Evolutionary conservation across 23 tunicate genomes (phyloP).

Genomic region (Corella eumyota): DNA sequence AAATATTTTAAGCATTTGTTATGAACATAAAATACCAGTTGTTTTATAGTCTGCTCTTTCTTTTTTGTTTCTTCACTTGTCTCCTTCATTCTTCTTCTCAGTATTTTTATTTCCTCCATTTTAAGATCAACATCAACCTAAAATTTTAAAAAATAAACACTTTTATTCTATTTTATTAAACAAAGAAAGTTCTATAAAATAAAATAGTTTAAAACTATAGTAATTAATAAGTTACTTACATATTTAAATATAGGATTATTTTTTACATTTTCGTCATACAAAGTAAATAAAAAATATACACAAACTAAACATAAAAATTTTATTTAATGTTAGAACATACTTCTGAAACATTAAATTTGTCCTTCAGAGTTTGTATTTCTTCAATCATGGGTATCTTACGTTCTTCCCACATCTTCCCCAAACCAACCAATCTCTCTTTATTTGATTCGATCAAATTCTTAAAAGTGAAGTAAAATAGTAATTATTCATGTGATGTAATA

Average conservation of each 20-base stretch:
- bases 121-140: slow-evolving; percentile 57
- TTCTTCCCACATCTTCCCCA: slow-evolving; percentile 77
- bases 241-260: too few relatives aligned
- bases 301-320: too few relatives aligned
- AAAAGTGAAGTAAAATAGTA: not conserved
- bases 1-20: not conserved
- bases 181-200: too few relatives aligned
- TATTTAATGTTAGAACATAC: too few relatives aligned
- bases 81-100: slow-evolving; percentile 77
- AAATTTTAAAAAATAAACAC: too few relatives aligned
- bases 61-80: slow-evolving; percentile 62
- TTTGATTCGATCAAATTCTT: slow-evolving; percentile 44
- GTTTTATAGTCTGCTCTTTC: slow-evolving; percentile 70
- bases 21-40: slow-evolving; percentile 56
- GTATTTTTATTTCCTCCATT: slow-evolving; percentile 67
- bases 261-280: too few relatives aligned
- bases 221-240: too few relatives aligned
- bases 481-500: not conserved
- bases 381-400: slow-evolving; percentile 42
- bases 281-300: too few relatives aligned
- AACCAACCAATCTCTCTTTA: slow-evolving; percentile 24
- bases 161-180: too few relatives aligned
- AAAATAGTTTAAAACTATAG: too few relatives aligned
- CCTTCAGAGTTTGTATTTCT: slow-evolving; percentile 33
- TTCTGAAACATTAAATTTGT: slow-evolving; percentile 21